Conservation (phyloP, 2,888 invertebrate genomes). For the Scaptomyza polygonia region DNA sequence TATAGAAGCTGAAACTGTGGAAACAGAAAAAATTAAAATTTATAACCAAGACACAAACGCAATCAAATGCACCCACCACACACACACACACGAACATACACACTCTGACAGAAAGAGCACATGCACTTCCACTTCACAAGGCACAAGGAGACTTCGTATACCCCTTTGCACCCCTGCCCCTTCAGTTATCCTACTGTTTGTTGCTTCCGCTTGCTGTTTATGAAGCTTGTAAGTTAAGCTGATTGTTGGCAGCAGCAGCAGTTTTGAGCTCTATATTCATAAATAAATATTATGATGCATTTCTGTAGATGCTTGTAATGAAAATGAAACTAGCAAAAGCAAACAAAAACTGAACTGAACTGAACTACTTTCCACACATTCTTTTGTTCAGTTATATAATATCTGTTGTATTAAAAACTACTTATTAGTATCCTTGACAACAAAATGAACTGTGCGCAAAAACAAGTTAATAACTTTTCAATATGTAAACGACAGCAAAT, state of each 20-base stretch:
- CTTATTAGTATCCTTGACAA: not conserved
- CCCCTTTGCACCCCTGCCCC: conserved; percentile 4
- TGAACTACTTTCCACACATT: not conserved
- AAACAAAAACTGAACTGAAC: conserved; percentile 38
- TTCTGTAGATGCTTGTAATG: conserved; percentile 20
- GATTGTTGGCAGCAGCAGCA: conserved; percentile 52
- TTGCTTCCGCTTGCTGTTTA: conserved; percentile 61
- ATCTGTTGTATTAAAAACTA: not conserved
- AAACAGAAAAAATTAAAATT: conserved; percentile 62
- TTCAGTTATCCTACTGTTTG: conserved; percentile 1
- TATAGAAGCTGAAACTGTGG: conserved; percentile 20
- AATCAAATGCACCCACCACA: conserved; percentile 61
- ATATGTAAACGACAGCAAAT: conserved; percentile 47
- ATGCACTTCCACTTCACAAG: conserved; percentile 34
- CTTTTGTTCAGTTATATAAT: not conserved
- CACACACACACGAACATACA: conserved; percentile 4
- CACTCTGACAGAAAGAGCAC: conserved; percentile 7
- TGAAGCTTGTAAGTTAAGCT: conserved; percentile 73
- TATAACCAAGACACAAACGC: conserved; percentile 73
- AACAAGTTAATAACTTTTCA: conserved; percentile 51
- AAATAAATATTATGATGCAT: conserved; percentile 63
- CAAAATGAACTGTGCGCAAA: not conserved
- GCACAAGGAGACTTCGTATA: conserved; percentile 19
- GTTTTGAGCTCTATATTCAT: conserved; percentile 53
- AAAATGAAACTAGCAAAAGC: conserved; percentile 37